phyloP scores from a whole-genome alignment of 2,888 invertebrate species.

The Siphlonurus alternatus region DNA sequence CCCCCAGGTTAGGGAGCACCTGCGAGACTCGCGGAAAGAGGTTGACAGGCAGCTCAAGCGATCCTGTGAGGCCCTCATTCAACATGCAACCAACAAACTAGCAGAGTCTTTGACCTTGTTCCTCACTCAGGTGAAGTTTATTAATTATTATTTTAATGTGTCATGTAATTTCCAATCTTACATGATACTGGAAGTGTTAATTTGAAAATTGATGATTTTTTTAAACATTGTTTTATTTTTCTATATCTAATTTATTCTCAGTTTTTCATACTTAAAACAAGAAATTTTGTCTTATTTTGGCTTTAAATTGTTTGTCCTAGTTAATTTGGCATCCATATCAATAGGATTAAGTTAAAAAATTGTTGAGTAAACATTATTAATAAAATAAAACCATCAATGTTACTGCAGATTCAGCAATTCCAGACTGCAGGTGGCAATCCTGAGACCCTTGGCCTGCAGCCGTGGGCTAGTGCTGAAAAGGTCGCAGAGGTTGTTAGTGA shows the following conservation, averaged over 20 bases:
- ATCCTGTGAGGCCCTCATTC: conserved; percentile 78
- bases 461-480: conserved; percentile 38
- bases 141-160: background rate
- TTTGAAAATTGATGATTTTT: too few species aligned
- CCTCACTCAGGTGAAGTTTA: conserved; percentile 45
- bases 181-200: background rate
- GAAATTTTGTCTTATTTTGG: too few species aligned
- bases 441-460: background rate
- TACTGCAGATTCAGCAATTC: background rate
- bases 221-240: too few species aligned
- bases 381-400: background rate
- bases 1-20: conserved; percentile 80
- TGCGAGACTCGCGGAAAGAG: conserved; percentile 88
- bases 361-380: background rate
- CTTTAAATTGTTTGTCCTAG: too few species aligned
- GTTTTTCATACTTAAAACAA: too few species aligned
- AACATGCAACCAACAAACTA: conserved; percentile 54
- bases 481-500: conserved; percentile 57
- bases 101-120: conserved; percentile 57
- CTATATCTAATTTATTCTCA: too few species aligned
- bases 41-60: conserved; percentile 84
- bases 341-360: too few species aligned
- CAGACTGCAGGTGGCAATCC: background rate
- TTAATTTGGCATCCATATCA: too few species aligned
- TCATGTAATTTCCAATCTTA: background rate